Evolutionary conservation across 2,797 vertebrate species (phyloP), one percentile per base, ranked within the genome.

Genomic region (Micrastur ruficollis): DNA sequence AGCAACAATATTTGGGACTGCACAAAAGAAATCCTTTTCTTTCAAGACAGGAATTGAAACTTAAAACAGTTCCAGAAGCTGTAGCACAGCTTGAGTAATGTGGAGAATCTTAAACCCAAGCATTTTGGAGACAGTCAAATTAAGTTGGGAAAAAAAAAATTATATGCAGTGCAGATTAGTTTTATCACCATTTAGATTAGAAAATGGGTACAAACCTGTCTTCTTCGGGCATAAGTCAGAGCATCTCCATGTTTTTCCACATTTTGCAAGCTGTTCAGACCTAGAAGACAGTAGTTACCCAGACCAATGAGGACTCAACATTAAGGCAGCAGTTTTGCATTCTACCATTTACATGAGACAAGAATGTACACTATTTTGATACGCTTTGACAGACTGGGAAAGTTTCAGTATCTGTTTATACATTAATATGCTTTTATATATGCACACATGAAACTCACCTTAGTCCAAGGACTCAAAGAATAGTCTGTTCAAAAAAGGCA

Each of bases 141-240:
- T 26, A 63, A 91, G 18, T 1, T 5, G 2, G 13, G 6, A 31
- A 59, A 72, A 31, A 59, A 72, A 74, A 55, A 29, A 36, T 1
- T 53, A 26, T 65, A 11, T 22, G 34, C 17, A 17, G 11, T 34
- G 3, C 16, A 73, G 29, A 61, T 29, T 32, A 5, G 46, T 66
- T 93, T 81, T 25, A 50, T 46, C 32, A 81, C n/a, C 8, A 14
- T 58, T 91, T 78, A 87, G 32, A 81, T 27, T 2, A 87, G 4
- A 80, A 5, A 79, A 68, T 7, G n/a, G n/a, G 22, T 89, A 97
- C 96, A 89, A 91, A 97, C 97, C 97, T 95, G 82, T 83, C 62
- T 76, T 89, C 7, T 97, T 58, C 74, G 74, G 27, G 52, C 32
- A 80, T 14, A 22, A 55, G 9, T 13, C 2, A 6, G 38, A 67